Evolutionary conservation across 2,797 vertebrate genomes (phyloP), one percentile per base, ranked within the genome.

Genomic region (Hypotaenidia okinawae): DNA sequence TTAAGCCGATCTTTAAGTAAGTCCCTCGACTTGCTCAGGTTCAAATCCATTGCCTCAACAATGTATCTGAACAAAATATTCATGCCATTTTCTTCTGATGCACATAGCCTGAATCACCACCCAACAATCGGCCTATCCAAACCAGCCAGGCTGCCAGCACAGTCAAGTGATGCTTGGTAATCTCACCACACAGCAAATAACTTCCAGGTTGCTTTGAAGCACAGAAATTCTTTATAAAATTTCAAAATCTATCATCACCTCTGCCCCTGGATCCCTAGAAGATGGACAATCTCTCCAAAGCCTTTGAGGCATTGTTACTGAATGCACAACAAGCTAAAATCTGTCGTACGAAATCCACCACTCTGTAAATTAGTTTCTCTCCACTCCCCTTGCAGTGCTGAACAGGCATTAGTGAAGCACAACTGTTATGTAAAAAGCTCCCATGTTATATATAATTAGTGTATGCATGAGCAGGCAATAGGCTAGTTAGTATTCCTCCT

Each of bases 81-180:
- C 3, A 0, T 63, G 49, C 16, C 62, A 32, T 64, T 76, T 88
- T 49, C 35, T n/a, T 5, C 45, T 15, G 21, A 1, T 19, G 7
- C 16, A 10, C 9, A 2, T 10, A 28, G 15, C 27, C 55, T 68
- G 27, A 52, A 59, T 52, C 51, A 54, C 23, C 51, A 27, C 27
- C 41, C 21, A 2, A 6, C 1, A 2, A 47, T 47, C 11, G 16
- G 15, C 32, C 15, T 4, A 1, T 21, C 32, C 0, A 2, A 49
- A 32, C 27, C 5, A 2, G 24, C 6, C 0, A 3, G 57, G 32
- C 57, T 87, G 52, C 57, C 32, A 35, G 33, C 49, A 28, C n/a
- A 72, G 33, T 8, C 33, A 67, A 33, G n/a, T 17, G 39, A 30
- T 6, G 2, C 13, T 59, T 3, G 0, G 3, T 28, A 75, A n/a